Conservation (phyloP, 2,888 invertebrate genomes). For the Callyntrura guangdongensis region DNA sequence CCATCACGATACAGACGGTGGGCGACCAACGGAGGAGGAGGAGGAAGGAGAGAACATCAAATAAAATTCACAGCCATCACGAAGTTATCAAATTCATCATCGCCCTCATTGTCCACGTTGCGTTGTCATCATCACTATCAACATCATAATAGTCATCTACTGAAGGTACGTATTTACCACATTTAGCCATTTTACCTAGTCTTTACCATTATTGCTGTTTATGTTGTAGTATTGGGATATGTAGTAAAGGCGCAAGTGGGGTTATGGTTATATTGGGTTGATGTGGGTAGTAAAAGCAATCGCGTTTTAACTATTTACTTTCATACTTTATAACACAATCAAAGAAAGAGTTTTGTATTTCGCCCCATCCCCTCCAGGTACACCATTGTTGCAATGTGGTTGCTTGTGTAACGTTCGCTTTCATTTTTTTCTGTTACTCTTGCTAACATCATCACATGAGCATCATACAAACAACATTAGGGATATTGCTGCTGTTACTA, state of each 20-base stretch:
- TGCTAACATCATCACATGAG: no score
- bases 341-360: neutral
- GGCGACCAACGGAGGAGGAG: neutral
- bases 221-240: neutral
- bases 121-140: neutral
- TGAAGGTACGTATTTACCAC: slow-evolving; percentile 17
- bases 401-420: no score
- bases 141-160: neutral
- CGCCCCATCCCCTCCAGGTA: slow-evolving; percentile 53
- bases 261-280: neutral
- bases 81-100: neutral
- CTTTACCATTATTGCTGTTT: neutral
- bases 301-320: neutral
- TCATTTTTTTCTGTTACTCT: no score
- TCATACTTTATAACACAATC: slow-evolving; percentile 30
- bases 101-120: neutral
- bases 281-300: neutral
- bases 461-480: no score
- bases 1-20: neutral
- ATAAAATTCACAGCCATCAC: slow-evolving; percentile 13
- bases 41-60: neutral
- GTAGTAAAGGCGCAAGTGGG: neutral
- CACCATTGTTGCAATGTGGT: neutral
- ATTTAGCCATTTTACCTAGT: neutral
- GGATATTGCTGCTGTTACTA: no score